Base-by-base conservation (phyloP, 1,140 invertebrate species). In the Drosophila subpulchrella region DNA sequence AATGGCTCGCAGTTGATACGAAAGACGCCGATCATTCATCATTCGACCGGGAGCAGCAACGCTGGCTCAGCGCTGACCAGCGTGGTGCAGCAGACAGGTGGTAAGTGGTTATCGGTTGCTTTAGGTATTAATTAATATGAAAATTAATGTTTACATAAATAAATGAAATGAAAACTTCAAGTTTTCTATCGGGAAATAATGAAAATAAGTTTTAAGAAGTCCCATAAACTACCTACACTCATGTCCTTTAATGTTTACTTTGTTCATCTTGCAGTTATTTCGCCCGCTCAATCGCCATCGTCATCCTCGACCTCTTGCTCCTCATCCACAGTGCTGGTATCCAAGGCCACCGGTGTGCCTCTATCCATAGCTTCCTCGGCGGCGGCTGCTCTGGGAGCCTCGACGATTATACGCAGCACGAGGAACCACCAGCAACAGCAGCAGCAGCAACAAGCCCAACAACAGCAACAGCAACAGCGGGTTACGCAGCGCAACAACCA, bases 241-340 rank as follows among this genome's bases (percentile, higher is more conserved):
- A 34, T 10, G 2, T 34, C 7, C 12, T n/a, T 12, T 12, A 7
- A 8, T 41, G 13, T 0, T 13, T 13, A 15, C 6, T 0, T 12
- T 6, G 13, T 17, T 48, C 5, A 4, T 0, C 56, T 71, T 62
- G 3, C 36, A 88, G 84, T 76, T 72, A 68, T 80, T 20, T 92
- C 91, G 57, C 91, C 91, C 24, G 81, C 88, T 41, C 91, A 84
- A 54, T 90, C 91, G 53, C 91, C 91, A 17, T 92, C 91, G 34
- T 91, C 90, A 12, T 91, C 90, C 54, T 89, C 90, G 39, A 78
- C 82, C 70, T 91, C 90, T 72, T 90, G 82, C 80, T 91, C 91
- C 84, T 91, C 91, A 54, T 83, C 88, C 57, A 91, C 91, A 15
- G 88, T 91, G 65, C 73, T 91, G 58, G 88, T 91, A 24, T 89